These are phyloP conservation scores for Anolis sagrei DNA, from an alignment of 2,113 vertebrate genomes.

Conservation along the genomic window DNA sequence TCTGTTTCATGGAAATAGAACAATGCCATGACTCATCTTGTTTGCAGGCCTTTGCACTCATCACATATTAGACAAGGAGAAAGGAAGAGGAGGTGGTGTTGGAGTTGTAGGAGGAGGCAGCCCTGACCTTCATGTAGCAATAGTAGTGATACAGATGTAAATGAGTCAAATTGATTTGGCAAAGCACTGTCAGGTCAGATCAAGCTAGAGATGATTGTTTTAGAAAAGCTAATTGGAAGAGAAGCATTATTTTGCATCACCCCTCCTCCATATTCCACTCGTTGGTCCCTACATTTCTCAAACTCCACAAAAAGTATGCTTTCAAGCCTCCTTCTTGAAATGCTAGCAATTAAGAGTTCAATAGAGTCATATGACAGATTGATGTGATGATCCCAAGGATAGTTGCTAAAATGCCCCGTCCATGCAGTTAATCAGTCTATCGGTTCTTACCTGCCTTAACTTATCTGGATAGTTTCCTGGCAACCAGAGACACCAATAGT, in stretches of 20 bases:
- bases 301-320: neutral
- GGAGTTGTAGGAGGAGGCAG: neutral
- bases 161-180: slow-evolving; percentile 13
- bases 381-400: neutral
- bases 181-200: slow-evolving; percentile 29
- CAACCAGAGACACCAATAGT: neutral
- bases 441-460: neutral
- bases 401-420: neutral
- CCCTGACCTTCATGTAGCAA: slow-evolving; percentile 39
- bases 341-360: neutral
- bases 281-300: neutral
- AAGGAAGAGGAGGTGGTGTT: neutral
- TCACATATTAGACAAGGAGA: neutral
- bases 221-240: neutral
- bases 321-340: neutral
- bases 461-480: neutral
- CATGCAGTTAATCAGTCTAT: neutral
- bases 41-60: slow-evolving; percentile 27
- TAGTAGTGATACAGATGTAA: slow-evolving; percentile 26
- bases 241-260: neutral
- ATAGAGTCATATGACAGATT: neutral
- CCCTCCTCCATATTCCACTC: too few species aligned
- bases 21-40: slow-evolving; percentile 44
- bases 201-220: neutral
- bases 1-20: slow-evolving; percentile 39